Evolutionary conservation across 2,888 invertebrate species (phyloP), one percentile per base, ranked within the genome.

Genomic region (Camponotus fellah): DNA sequence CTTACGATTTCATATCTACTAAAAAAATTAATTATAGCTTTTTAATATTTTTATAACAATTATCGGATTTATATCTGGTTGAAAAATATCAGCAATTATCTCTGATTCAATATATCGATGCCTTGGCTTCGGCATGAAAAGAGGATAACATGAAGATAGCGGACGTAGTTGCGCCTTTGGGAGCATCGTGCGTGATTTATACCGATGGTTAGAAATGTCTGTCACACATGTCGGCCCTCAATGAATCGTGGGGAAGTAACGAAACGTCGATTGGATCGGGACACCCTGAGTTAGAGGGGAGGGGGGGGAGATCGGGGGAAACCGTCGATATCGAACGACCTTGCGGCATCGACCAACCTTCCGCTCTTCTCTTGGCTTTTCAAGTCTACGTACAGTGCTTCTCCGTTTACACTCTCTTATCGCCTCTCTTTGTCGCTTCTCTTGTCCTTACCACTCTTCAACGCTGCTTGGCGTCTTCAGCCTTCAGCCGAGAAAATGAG

Each of bases 311-410:
- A 68, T 53, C 76, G 71, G 85, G 82, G 74, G 68, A 84, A 83
- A 87, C 90, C 91, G 92, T 93, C 93, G 92, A 94, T 94, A 93
- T 85, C 87, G 80, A 87, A 88, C 91, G 94, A 94, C 93, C 94
- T 94, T 94, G 93, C 87, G 89, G 86, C 91, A 93, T 94, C 94
- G 93, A 93, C 93, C 94, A 89, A 89, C 89, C 90, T 87, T 88
- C 89, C 66, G 83, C 86, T 77, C 75, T 86, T 83, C 82, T 60
- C 65, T 84, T 83, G 84, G 81, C 72, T 88, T 89, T 86, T 85
- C 86, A 82, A 86, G 76, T 86, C 85, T 83, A 76, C 79, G 82
- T 82, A 49, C 71, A 75, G 60, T 77, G 68, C 82, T 83, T 84
- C 84, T 83, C 84, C 85, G 81, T 82, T 77, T 77, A 56, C 83